Conservation (phyloP, 2,888 invertebrate genomes). For the Spodoptera picta region DNA sequence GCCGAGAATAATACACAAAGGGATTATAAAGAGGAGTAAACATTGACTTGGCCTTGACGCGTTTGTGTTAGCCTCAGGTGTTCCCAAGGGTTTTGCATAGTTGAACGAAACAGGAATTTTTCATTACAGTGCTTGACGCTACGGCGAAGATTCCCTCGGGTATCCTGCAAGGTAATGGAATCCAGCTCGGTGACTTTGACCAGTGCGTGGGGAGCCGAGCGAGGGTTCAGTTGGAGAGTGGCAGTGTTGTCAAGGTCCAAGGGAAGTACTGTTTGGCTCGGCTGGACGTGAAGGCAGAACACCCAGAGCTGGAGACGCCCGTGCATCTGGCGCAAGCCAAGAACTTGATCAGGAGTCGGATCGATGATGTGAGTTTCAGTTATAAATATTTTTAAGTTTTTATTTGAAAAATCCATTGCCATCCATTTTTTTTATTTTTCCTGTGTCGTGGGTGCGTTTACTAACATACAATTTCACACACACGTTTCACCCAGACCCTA, state of each 20-base stretch:
- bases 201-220: slow-evolving; percentile 90
- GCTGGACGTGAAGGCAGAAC: slow-evolving; percentile 89
- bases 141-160: slow-evolving; percentile 92
- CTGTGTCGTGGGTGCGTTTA: too few relatives aligned
- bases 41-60: slow-evolving; percentile 42
- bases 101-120: slow-evolving; percentile 71
- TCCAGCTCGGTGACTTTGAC: slow-evolving; percentile 92
- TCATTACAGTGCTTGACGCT: slow-evolving; percentile 91
- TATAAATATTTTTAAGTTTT: slow-evolving; percentile 14
- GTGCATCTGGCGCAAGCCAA: slow-evolving; percentile 90
- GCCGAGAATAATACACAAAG: slow-evolving; percentile 45
- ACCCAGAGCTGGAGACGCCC: slow-evolving; percentile 89
- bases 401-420: too few relatives aligned
- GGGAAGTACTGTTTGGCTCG: slow-evolving; percentile 92
- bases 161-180: slow-evolving; percentile 91
- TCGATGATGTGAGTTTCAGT: slow-evolving; percentile 88
- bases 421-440: too few relatives aligned
- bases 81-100: slow-evolving; percentile 60
- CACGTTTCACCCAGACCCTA: too few relatives aligned
- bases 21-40: slow-evolving; percentile 47
- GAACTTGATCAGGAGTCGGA: slow-evolving; percentile 89
- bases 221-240: slow-evolving; percentile 88
- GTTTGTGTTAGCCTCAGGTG: slow-evolving; percentile 51
- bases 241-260: slow-evolving; percentile 89
- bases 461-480: too few relatives aligned